Evolutionary conservation across 1,140 invertebrate genomes (phyloP), one percentile per base, ranked within the genome.

Genomic region (Trichonephila clavata): DNA sequence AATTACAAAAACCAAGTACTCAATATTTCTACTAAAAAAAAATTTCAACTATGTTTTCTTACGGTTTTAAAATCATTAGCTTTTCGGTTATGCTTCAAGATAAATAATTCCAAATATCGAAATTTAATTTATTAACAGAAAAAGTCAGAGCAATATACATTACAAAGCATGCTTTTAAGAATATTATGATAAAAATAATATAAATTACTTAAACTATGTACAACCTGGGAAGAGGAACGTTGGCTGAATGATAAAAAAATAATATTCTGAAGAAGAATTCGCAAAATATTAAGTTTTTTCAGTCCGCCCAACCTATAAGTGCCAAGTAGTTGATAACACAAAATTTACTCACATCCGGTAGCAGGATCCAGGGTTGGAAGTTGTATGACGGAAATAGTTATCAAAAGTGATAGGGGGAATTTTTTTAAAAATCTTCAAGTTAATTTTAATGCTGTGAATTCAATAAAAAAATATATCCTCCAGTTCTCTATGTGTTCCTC

Each of bases 351-450:
- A 68, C 65, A 90, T 65, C 32, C 43, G 65, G 43, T 68, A 43
- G 27, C 86, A 88, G 63, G 59, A 20, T 88, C 21, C 61, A 90
- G 60, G 43, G 61, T 43, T 68, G 68, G 63, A 68, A n/a, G n/a
- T 39, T 80, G 50, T 16, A 71, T 71, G 24, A 71, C 27, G n/a
- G 68, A 71, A 71, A 71, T 16, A 59, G n/a, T 50, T 50, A 50
- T 50, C 50, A 90, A 20, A 90, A 90, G 24, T 24, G 3, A 71
- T 20, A 57, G 2, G 21, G 10, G 8, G 16, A 77, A 21, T 14
- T 16, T 16, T 86, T 18, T 27, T 7, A 18, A 59, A 86, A 39
- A 61, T 10, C 7, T 50, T 50, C 50, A 13, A 50, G 27, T 24
- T 5, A 83, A 50, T 71, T 16, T 71, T 27, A 71, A 71, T 32